Conservation (phyloP, 2,888 invertebrate genomes). For the Ophion obscuratus region DNA sequence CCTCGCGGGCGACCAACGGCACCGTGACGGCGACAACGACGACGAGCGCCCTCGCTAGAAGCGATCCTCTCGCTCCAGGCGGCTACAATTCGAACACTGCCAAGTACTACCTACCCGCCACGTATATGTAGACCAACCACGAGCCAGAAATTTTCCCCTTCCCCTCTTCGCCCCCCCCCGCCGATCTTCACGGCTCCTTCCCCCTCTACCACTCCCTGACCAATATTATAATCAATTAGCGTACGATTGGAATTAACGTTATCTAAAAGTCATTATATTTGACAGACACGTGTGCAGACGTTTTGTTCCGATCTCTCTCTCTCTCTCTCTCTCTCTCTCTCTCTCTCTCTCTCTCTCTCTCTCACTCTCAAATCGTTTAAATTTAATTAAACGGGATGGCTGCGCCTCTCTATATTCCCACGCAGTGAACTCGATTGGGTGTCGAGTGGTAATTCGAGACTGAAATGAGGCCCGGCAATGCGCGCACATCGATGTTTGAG, state of each 20-base stretch:
- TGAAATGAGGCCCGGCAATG: background rate
- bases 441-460: conserved; percentile 1
- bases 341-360: background rate
- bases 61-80: conserved; percentile 47
- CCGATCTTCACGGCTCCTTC: background rate
- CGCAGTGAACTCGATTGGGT: background rate
- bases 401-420: background rate
- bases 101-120: background rate
- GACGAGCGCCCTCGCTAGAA: conserved; percentile 33
- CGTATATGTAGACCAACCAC: conserved; percentile 8
- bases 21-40: conserved; percentile 54
- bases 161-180: background rate
- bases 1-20: conserved; percentile 63
- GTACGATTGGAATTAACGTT: background rate
- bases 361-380: background rate
- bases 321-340: background rate
- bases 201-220: background rate
- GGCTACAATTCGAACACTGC: conserved; percentile 28
- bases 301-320: background rate
- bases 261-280: background rate
- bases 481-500: conserved; percentile 15
- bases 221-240: background rate
- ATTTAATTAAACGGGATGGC: background rate
- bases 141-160: background rate
- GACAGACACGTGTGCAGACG: background rate